Percentiles rank a stretch among this genome's conserved stretches.
Conservation (phyloP, 2,797 vertebrate species). For the Hyperoplus immaculatus region DNA sequence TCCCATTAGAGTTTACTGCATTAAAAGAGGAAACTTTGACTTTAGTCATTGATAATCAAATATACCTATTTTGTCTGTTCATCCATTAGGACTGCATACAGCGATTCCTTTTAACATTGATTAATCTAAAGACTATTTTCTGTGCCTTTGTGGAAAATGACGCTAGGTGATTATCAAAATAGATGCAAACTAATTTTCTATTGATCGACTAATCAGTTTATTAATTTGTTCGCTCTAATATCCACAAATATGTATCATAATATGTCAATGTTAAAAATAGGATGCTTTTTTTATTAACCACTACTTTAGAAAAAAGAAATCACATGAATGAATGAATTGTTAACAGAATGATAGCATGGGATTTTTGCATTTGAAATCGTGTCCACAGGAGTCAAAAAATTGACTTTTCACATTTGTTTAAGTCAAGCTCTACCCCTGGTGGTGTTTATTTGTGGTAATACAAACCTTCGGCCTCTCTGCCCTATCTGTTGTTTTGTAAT, state of each 20-base stretch:
- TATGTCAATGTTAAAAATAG: background rate
- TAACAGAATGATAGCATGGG: background rate
- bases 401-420: background rate
- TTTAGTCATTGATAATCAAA: background rate
- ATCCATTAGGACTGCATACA: background rate
- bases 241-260: background rate
- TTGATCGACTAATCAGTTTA: background rate
- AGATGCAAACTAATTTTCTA: background rate
- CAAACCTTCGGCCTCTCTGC: background rate
- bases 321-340: background rate
- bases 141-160: background rate
- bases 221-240: background rate
- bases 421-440: background rate
- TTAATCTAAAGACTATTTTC: background rate
- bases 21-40: background rate
- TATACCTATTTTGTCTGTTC: background rate
- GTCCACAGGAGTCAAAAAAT: fast-evolving
- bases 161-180: background rate
- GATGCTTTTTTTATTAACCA: background rate
- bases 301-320: no score
- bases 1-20: no score
- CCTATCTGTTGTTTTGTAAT: background rate
- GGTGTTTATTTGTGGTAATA: background rate
- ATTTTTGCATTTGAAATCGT: background rate
- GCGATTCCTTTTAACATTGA: background rate